Evolutionary conservation across 2,888 invertebrate species (phyloP).

Genomic region (Drosophila kuntzei): DNA sequence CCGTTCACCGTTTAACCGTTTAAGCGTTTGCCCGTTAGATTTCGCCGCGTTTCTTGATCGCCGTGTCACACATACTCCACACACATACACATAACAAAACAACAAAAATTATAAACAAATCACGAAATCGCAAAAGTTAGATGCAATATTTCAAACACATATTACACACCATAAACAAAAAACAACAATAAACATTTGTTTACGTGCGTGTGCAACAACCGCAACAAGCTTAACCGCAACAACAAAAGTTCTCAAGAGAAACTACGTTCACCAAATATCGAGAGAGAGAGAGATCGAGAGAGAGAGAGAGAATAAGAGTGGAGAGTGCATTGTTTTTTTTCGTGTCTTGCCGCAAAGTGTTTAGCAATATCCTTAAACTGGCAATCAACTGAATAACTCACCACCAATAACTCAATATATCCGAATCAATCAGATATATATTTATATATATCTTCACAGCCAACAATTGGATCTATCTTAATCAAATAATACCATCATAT

Average conservation of each 20-base stretch:
- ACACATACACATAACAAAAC: constrained; percentile 1
- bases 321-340: constrained; percentile 56
- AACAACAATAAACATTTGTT: constrained; percentile 44
- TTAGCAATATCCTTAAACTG: constrained; percentile 26
- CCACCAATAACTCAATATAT: constrained; percentile 35
- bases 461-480: constrained; percentile 47
- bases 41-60: constrained; percentile 67
- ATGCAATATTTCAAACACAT: constrained; percentile 25
- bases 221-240: constrained; percentile 26
- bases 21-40: too few relatives aligned
- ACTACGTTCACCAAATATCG: constrained; percentile 27
- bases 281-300: constrained; percentile 1
- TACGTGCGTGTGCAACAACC: constrained; percentile 53
- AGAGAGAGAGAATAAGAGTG: neutral
- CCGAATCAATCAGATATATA: constrained; percentile 9
- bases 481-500: constrained; percentile 17
- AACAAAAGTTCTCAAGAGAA: constrained; percentile 41
- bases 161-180: constrained; percentile 8
- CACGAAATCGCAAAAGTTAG: constrained; percentile 42
- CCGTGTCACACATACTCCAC: constrained; percentile 48
- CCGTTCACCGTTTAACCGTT: constrained; percentile 61
- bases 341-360: constrained; percentile 58
- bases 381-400: constrained; percentile 43
- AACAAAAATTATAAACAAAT: constrained; percentile 7
- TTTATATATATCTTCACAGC: constrained; percentile 13